phyloP scores from a whole-genome alignment of 2,888 invertebrate species.

The Eupsilia transversa region DNA sequence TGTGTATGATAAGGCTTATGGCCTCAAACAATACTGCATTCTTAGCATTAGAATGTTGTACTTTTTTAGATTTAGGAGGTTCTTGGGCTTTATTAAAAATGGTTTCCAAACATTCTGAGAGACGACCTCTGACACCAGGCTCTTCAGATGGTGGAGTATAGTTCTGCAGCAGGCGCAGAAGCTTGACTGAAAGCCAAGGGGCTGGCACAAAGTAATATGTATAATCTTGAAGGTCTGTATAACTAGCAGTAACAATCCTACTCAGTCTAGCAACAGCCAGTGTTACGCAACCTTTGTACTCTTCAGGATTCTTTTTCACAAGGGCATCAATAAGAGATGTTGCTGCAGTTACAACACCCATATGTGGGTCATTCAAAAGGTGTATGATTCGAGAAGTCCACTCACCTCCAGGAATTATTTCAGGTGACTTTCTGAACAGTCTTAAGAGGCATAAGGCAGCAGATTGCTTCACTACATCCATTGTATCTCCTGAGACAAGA shows the following conservation, averaged over 20 bases:
- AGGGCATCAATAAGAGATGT: conserved; percentile 99
- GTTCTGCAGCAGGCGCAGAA: conserved; percentile 98
- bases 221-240: conserved; percentile 99
- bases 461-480: conserved; percentile 99
- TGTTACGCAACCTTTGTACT: conserved; percentile 99
- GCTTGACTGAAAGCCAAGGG: conserved; percentile 99
- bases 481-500: conserved; percentile 99
- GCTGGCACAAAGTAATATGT: conserved; percentile 99
- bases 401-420: conserved; percentile 99
- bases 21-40: conserved; percentile 99
- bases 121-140: conserved; percentile 98
- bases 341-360: conserved; percentile 99
- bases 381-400: conserved; percentile 99
- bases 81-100: conserved; percentile 99
- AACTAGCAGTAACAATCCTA: conserved; percentile 99
- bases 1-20: conserved; percentile 99
- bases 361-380: conserved; percentile 99
- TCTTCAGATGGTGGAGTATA: conserved; percentile 99
- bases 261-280: conserved; percentile 99
- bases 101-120: conserved; percentile 99
- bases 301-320: conserved; percentile 99
- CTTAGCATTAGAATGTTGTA: conserved; percentile 99
- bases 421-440: conserved; percentile 98
- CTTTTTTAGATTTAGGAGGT: conserved; percentile 99
- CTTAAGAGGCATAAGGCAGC: conserved; percentile 99